A percentile compares a stretch with the other conserved stretches of the same genome.
These are phyloP conservation scores for Propithecus deckenii DNA, from an alignment of 2,797 vertebrate species.

Conservation along the genomic window DNA sequence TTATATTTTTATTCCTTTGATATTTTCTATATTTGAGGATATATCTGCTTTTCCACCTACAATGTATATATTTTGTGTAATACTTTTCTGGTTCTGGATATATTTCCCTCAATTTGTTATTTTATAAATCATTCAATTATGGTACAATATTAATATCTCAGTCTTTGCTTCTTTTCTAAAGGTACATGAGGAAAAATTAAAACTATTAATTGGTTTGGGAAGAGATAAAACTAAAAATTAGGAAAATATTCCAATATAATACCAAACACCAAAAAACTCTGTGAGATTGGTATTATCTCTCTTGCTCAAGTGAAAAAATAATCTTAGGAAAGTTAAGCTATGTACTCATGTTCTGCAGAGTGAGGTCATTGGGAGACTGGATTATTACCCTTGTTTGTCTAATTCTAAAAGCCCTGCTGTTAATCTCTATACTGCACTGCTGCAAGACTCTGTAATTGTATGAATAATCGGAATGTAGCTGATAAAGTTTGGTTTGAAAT, in stretches of 20 bases:
- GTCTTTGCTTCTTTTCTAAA: background rate
- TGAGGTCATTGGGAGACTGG: background rate
- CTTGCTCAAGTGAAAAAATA: background rate
- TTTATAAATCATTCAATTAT: background rate
- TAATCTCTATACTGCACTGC: background rate
- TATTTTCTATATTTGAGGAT: background rate
- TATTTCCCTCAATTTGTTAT: background rate
- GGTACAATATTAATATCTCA: background rate
- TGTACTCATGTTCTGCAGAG: background rate
- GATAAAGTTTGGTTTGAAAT: background rate
- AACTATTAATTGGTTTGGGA: background rate
- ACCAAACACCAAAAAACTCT: background rate
- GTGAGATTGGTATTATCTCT: background rate
- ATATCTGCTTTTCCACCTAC: background rate
- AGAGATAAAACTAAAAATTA: background rate
- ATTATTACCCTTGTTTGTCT: background rate
- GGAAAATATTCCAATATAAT: background rate
- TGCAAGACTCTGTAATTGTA: background rate
- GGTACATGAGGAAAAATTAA: background rate
- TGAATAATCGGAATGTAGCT: background rate
- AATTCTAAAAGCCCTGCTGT: background rate
- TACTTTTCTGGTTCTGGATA: background rate
- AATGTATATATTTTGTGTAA: background rate
- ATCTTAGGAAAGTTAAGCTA: background rate
- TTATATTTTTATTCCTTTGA: background rate